Conservation (phyloP, 1,140 invertebrate species). For the Globodera ellingtonae region DNA sequence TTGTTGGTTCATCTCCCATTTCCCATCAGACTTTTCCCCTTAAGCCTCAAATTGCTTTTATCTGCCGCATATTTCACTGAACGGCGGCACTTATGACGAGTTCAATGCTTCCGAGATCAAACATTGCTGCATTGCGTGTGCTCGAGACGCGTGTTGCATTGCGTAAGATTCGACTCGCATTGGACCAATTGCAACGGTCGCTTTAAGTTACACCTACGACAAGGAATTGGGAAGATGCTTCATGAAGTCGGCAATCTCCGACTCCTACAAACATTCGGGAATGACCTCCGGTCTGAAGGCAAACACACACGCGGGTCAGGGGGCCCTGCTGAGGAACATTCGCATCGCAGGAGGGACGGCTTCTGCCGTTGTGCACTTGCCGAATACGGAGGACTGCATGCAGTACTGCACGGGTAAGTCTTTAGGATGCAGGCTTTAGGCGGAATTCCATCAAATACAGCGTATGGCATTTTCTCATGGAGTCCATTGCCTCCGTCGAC, state of each 20-base stretch:
- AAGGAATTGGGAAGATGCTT: constrained; percentile 41
- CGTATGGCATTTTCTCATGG: constrained; percentile 50
- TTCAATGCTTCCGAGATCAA: constrained; percentile 44
- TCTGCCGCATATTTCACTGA: constrained; percentile 50
- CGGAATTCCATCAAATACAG: constrained; percentile 7
- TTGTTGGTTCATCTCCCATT: not conserved
- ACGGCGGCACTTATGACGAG: constrained; percentile 52
- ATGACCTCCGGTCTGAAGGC: constrained; percentile 53
- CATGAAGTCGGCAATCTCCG: constrained; percentile 52
- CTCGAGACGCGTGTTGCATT: constrained; percentile 48
- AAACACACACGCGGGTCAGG: constrained; percentile 47
- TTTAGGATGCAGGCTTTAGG: too few relatives aligned
- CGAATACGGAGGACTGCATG: constrained; percentile 50
- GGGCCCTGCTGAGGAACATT: constrained; percentile 46
- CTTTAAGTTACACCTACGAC: constrained; percentile 47
- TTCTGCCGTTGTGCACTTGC: constrained; percentile 43
- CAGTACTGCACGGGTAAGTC: constrained; percentile 49
- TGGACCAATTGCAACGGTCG: not conserved
- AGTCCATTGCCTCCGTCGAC: constrained; percentile 26
- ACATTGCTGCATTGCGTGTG: constrained; percentile 49
- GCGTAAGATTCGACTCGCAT: constrained; percentile 30
- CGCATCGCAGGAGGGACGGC: constrained; percentile 46
- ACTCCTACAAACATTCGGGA: constrained; percentile 43
- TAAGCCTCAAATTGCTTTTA: constrained; percentile 55
- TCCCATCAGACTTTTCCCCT: constrained; percentile 2